Percentiles rank a stretch among this genome's conserved stretches.
phyloP scores from a whole-genome alignment of 2,888 invertebrate species.

The Vanessa cardui region DNA sequence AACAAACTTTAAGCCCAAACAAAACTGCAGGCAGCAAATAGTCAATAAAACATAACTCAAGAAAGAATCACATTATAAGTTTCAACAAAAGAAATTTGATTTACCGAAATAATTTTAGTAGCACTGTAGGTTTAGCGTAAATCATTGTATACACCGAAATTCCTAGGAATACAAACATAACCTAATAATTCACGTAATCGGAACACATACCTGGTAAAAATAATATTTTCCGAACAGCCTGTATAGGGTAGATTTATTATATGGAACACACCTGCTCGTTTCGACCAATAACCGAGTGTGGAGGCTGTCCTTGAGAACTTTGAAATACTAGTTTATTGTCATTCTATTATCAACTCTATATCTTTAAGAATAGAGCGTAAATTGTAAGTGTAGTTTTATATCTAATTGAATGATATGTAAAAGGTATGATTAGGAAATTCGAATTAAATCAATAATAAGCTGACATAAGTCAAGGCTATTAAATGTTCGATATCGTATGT shows the following conservation, averaged over 20 bases:
- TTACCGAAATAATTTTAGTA: constrained; percentile 5
- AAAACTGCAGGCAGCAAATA: too few species aligned
- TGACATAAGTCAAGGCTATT: too few species aligned
- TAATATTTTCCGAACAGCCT: constrained; percentile 23
- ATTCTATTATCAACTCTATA: constrained; percentile 15
- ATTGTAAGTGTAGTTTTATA: background rate
- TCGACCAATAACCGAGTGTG: constrained; percentile 19
- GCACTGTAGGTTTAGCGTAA: constrained; percentile 4
- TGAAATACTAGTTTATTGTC: constrained; percentile 16
- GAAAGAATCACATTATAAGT: background rate
- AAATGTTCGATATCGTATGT: too few species aligned
- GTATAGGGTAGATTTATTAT: constrained; percentile 28
- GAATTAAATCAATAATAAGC: constrained; percentile 4
- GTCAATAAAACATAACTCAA: background rate
- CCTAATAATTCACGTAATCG: constrained; percentile 19
- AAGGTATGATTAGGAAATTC: background rate
- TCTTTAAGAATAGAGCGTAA: background rate
- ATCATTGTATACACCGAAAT: constrained; percentile 2
- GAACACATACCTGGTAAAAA: constrained; percentile 11
- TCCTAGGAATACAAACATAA: constrained; percentile 10
- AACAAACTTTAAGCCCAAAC: too few species aligned
- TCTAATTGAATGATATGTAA: background rate
- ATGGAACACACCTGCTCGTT: constrained; percentile 26
- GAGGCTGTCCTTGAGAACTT: constrained; percentile 19
- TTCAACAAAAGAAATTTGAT: background rate